Base-by-base conservation (phyloP, 2,888 invertebrate genomes). In the Sarcophaga variegata region DNA sequence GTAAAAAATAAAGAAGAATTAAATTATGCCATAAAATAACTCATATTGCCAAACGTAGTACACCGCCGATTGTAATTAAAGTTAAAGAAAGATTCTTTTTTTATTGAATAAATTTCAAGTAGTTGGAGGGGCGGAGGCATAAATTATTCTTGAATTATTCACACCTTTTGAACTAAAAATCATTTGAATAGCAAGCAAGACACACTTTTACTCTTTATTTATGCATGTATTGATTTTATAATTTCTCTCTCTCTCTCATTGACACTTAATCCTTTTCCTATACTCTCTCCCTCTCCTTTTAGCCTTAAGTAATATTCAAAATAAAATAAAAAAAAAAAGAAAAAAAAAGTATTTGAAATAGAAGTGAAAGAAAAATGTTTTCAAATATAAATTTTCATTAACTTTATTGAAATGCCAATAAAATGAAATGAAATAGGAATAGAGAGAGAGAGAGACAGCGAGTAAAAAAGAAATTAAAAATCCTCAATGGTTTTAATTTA, bases 361-460 rank as follows among this genome's bases (percentile, higher is more conserved):
- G 17, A 54, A 54, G 4, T 54, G 54, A 54, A 54, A 54, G 54
- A 54, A 54, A 82, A 63, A 22, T 10, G 22, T 37, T 75, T 80
- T 47, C 63, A 76, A 66, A 76, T 80, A 84, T 76, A 80, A 80
- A 84, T 71, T 76, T 84, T 84, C 76, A 80, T 84, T 84, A 80
- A 80, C 63, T 84, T 76, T 80, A 84, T 75, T 71, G 80, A 84
- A 84, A 84, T 80, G 75, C 84, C 76, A 84, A 84, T 80, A 80
- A 70, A 84, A 84, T 67, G 17, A 54, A 54, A 54, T 0, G 14
- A 54, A 14, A 54, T 4, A 54, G 0, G 5, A 17, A 54, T 1
- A 17, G 10, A 54, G 37, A 17, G 2, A 54, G 12, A 14, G 17
- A 2, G 12, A 3, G 5, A 22, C 1, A 22, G 22, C 22, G 22